phyloP scores from a whole-genome alignment of 2,888 invertebrate species.

The Brassicogethes aeneus region DNA sequence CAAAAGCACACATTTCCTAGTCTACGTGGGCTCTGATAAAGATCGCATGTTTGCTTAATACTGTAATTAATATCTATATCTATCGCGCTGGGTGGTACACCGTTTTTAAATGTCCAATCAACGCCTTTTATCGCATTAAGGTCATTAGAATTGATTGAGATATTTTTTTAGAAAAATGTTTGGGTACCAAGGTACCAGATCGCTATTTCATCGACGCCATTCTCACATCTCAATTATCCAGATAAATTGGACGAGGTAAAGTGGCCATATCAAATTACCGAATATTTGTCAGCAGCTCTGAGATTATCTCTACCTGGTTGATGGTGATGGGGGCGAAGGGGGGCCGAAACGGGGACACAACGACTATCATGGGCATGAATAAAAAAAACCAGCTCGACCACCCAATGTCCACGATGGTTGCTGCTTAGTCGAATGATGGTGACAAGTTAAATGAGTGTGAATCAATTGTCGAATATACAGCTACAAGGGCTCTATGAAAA shows the following conservation, averaged over 20 bases:
- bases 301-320: background rate
- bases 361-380: background rate
- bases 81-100: too few species aligned
- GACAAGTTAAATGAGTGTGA: background rate
- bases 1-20: too few species aligned
- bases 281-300: conserved; percentile 1
- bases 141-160: too few species aligned
- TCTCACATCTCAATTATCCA: background rate
- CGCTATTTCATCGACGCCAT: background rate
- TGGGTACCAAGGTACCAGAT: background rate
- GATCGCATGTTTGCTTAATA: too few species aligned
- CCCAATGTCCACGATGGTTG: background rate
- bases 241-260: background rate
- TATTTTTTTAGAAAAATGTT: too few species aligned
- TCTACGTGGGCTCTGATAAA: too few species aligned
- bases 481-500: too few species aligned
- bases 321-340: background rate
- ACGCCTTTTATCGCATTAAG: too few species aligned
- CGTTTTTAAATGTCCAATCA: too few species aligned
- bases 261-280: background rate
- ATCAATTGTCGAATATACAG: background rate
- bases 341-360: too few species aligned
- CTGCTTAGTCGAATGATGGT: background rate
- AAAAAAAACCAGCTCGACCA: background rate
- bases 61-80: too few species aligned